Conservation (phyloP, 2,888 invertebrate species). For the Eulithis prunata region DNA sequence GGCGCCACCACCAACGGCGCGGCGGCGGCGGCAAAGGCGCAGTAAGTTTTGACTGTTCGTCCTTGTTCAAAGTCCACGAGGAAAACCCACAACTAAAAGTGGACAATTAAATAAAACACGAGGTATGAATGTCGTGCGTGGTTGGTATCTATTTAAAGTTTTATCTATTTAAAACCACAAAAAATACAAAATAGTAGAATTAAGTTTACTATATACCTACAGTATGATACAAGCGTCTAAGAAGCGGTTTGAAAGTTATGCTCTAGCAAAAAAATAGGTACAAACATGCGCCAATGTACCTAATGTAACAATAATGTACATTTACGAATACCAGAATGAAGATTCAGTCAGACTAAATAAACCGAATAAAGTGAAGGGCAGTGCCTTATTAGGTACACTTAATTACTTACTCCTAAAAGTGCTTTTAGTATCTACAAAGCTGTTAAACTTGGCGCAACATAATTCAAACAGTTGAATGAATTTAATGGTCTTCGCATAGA, state of each 20-base stretch:
- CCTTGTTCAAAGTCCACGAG: slow-evolving; percentile 31
- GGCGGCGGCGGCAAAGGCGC: no score
- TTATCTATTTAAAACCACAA: background rate
- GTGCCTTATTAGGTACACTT: background rate
- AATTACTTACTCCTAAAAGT: no score
- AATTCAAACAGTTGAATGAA: slow-evolving; percentile 53
- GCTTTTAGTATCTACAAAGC: background rate
- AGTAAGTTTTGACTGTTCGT: slow-evolving; percentile 18
- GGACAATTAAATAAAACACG: slow-evolving; percentile 10
- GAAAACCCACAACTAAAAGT: slow-evolving; percentile 26
- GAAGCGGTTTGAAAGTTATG: background rate
- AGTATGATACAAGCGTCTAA: background rate
- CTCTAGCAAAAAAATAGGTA: background rate
- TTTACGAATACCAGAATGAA: no score
- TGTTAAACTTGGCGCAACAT: slow-evolving; percentile 26
- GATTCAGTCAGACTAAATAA: no score
- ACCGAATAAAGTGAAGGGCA: background rate
- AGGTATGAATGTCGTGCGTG: background rate
- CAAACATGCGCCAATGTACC: background rate
- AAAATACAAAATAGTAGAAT: background rate
- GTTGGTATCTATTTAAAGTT: no score
- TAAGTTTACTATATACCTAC: background rate
- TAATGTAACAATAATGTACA: background rate
- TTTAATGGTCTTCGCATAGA: slow-evolving; percentile 52
- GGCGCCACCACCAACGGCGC: slow-evolving; percentile 13